Base-by-base conservation (phyloP, 35 echinoderm and acorn worm genomes). In the Heliocidaris tuberculata region DNA sequence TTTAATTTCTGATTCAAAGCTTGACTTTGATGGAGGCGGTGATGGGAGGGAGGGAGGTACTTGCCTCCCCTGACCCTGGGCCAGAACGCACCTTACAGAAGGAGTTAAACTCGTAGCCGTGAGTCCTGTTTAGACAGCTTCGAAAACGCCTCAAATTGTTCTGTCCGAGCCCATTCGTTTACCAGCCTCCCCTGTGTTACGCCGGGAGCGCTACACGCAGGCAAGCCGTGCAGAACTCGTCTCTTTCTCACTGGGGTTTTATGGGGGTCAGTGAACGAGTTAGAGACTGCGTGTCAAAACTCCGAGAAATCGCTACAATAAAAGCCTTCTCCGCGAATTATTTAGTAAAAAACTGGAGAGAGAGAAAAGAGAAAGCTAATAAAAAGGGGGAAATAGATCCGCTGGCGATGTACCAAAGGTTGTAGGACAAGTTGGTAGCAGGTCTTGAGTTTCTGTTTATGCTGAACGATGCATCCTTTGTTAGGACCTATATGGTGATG, bases 371-470 rank as follows among this genome's bases (percentile, higher is more conserved):
- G 48, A 48, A 93, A 93, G 91, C 91, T 59, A 93, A 93, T 93
- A 93, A 93, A 93, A 93, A 48, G 50, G 21, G 50, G 91, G 48
- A 93, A 78, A 78, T 78, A 93, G 91, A 32, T 93, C 91, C 91
- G 91, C 91, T 93, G 91, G 91, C 91, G 50, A 93, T 93, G 91
- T 93, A 48, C 21, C 31, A 52, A 93, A 93, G 91, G 91, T 93
- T 93, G 91, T 93, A 93, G 91, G 91, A 93, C 91, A 93, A 93
- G 91, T 93, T 93, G 31, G 91, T 93, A 93, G 49, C 91, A 93
- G 91, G 91, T 93, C 91, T 93, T 93, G 91, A 48, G 91, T 93
- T 93, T 93, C 91, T 93, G 91, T 93, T 93, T 93, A 47, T 93
- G 31, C 50, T 93, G 91, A 93, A 59, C 91, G 91, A 30, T 48